Conservation (phyloP, 2,888 invertebrate species). For the Candidula unifasciata region DNA sequence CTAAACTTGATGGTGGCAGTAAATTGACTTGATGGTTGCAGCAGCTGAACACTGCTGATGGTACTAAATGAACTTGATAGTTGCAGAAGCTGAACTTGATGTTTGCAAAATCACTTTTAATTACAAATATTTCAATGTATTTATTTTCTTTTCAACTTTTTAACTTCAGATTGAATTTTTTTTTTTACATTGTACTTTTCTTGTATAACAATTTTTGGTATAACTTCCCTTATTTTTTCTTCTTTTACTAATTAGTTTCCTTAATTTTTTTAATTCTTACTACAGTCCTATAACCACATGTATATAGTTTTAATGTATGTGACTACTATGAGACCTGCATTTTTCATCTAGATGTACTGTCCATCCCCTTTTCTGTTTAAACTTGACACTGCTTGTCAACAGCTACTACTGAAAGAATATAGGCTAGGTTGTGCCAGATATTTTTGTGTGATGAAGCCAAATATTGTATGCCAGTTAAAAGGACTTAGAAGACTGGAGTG, state of each 20-base stretch:
- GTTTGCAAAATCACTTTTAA: neutral
- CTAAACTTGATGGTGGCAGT: too few relatives aligned
- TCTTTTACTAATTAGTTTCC: neutral
- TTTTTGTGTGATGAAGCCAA: too few relatives aligned
- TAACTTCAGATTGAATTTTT: neutral
- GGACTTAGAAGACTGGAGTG: too few relatives aligned
- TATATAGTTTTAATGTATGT: conserved; percentile 26
- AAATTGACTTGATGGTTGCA: too few relatives aligned
- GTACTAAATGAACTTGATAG: too few relatives aligned
- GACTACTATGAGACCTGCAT: conserved; percentile 13
- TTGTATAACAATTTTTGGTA: neutral
- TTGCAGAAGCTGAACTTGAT: too few relatives aligned
- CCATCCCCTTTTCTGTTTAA: neutral
- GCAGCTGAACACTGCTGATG: too few relatives aligned
- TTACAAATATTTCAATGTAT: neutral
- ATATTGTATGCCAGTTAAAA: too few relatives aligned
- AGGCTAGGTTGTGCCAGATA: neutral
- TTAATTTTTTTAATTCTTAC: conserved; percentile 2
- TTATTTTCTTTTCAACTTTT: neutral
- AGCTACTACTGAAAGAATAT: neutral
- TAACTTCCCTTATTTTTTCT: neutral
- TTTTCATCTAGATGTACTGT: neutral
- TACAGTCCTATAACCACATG: conserved; percentile 1
- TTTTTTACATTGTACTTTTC: neutral
- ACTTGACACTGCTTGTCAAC: neutral